Percentiles rank a stretch among this genome's conserved stretches.
Conservation (phyloP, 2,113 vertebrate species). For the Echinops telfairi region DNA sequence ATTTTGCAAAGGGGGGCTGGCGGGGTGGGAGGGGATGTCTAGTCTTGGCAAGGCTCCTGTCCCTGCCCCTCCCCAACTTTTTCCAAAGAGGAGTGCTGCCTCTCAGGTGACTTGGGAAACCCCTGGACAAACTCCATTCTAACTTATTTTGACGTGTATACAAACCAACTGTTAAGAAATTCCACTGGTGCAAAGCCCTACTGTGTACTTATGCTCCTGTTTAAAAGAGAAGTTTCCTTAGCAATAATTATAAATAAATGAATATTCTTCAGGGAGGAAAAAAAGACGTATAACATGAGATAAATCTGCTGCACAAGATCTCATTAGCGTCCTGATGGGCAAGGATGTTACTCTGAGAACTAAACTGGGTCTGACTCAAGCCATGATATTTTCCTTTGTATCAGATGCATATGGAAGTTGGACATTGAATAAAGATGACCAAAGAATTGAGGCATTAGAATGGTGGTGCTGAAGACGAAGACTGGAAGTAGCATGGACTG, state of each 20-base stretch:
- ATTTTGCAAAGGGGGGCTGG: slow-evolving; percentile 10
- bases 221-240: slow-evolving; percentile 82
- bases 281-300: too few species aligned
- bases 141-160: slow-evolving; percentile 81
- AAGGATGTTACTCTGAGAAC: too few species aligned
- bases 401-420: too few species aligned
- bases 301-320: too few species aligned
- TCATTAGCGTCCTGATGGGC: too few species aligned
- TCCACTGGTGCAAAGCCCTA: slow-evolving; percentile 83
- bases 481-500: too few species aligned
- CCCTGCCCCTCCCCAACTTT: slow-evolving; percentile 31
- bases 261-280: slow-evolving; percentile 73
- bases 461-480: too few species aligned
- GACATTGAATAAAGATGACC: too few species aligned
- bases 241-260: slow-evolving; percentile 85
- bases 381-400: too few species aligned
- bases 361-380: too few species aligned
- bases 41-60: slow-evolving; percentile 46
- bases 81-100: slow-evolving; percentile 36
- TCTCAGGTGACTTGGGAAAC: slow-evolving; percentile 60
- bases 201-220: slow-evolving; percentile 82
- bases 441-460: too few species aligned
- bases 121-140: slow-evolving; percentile 73
- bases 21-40: too few species aligned
- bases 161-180: slow-evolving; percentile 74